These are phyloP conservation scores for Merops nubicus DNA, from an alignment of 2,113 vertebrate species.

Conservation along the genomic window DNA sequence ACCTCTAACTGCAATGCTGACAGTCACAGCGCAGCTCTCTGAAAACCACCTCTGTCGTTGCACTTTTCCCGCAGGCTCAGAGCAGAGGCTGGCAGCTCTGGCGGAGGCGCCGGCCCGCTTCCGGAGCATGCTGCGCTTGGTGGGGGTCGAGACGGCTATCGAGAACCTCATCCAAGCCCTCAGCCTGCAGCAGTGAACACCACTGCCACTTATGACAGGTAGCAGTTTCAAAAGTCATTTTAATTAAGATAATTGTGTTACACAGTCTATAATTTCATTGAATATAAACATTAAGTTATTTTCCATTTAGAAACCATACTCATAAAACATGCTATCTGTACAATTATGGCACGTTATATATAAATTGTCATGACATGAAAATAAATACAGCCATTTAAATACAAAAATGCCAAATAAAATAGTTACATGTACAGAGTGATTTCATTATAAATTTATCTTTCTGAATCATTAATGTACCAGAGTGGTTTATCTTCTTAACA, in stretches of 20 bases:
- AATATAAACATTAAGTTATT: conserved; percentile 83
- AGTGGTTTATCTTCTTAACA: conserved; percentile 62
- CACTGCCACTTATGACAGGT: neutral
- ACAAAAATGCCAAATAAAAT: conserved; percentile 84
- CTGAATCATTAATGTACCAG: conserved; percentile 65
- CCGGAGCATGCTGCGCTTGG: conserved; percentile 73
- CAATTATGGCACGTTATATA: conserved; percentile 74
- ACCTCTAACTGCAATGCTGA: accelerated
- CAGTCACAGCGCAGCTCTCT: accelerated
- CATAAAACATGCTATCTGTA: conserved; percentile 76
- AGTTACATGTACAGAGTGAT: conserved; percentile 63
- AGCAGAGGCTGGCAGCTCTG: conserved; percentile 50
- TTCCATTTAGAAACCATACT: conserved; percentile 76
- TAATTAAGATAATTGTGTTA: conserved; percentile 38
- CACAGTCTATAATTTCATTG: conserved; percentile 77
- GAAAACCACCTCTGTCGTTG: accelerated
- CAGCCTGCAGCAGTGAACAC: neutral
- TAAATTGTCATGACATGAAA: conserved; percentile 82
- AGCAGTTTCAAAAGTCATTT: conserved; percentile 57
- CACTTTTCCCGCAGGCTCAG: conserved; percentile 66
- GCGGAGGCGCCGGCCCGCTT: conserved; percentile 68
- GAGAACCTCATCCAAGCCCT: conserved; percentile 79
- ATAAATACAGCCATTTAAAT: conserved; percentile 92
- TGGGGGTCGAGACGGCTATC: conserved; percentile 83
- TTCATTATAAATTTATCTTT: conserved; percentile 66